Evolutionary conservation across 2,888 invertebrate species (phyloP).

Genomic region (Sericinus montela): DNA sequence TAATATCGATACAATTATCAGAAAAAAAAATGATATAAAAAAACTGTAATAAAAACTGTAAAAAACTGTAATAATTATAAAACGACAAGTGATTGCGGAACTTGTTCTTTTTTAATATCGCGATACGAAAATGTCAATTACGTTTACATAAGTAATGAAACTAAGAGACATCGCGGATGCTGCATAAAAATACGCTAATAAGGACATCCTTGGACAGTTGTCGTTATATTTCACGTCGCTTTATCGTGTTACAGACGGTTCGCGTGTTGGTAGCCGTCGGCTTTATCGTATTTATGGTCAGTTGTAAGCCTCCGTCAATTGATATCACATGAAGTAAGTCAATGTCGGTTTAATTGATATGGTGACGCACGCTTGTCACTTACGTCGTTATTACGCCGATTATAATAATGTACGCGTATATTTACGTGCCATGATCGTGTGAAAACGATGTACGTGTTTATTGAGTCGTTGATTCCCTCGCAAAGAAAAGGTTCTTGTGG

Average conservation of each 20-base stretch:
- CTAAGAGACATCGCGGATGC: conserved; percentile 9
- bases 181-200: conserved; percentile 56
- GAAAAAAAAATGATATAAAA: no score
- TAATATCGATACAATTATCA: no score
- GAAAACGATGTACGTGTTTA: no score
- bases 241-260: conserved; percentile 61
- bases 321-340: conserved; percentile 55
- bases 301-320: conserved; percentile 39
- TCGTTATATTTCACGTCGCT: conserved; percentile 57
- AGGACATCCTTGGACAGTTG: conserved; percentile 49
- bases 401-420: background rate
- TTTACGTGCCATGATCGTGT: no score
- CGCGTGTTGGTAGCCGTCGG: conserved; percentile 44
- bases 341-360: conserved; percentile 57
- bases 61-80: no score
- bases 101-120: no score
- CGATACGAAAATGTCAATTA: no score
- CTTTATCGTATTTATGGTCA: conserved; percentile 58
- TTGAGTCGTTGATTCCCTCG: no score
- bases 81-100: no score
- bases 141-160: background rate
- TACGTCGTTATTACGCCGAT: background rate
- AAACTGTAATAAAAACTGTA: no score
- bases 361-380: conserved; percentile 29
- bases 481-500: no score